Evolutionary conservation across 2,888 invertebrate species (phyloP), one percentile per base, ranked within the genome.

Genomic region (Kuschelorhynchus macadamiae): DNA sequence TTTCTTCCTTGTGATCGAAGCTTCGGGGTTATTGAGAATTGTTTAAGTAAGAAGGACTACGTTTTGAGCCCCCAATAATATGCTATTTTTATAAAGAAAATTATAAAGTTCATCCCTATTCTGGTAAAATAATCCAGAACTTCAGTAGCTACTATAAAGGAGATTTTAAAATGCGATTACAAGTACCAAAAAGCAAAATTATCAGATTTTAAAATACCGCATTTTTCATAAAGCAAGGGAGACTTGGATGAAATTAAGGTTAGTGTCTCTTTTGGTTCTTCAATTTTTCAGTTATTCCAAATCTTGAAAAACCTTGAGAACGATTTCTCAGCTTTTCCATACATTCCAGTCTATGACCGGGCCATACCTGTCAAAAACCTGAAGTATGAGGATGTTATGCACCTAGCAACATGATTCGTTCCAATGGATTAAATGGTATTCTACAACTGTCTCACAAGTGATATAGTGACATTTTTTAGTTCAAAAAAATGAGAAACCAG

Each of bases 1-100:
- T 70, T 70, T 30, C 57, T 67, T 9, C 59, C 67, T 7, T 70
- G 64, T 21, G 63, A 59, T 39, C 52, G 67, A 0, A 52, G 57
- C 17, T 64, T 64, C 30, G 64, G 57, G 14, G 64, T 64, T 5
- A 49, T 64, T 20, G 47, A 64, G 44, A 64, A 64, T n/a, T 41
- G 36, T 60, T 21, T 49, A 30, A 52, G 57, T 30, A 52, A 53
- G 41, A 52, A 59, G 21, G 49, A 57, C 21, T 56, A 64, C 30
- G 55, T 64, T 18, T 57, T 56, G 16, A 25, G 12, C n/a, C 25
- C 49, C 2, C 39, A 21, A 36, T 39, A 57, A 32, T 65, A 56
- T 30, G 49, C 39, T 12, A 18, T 20, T 32, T 56, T 16, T 30
- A 44, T 44, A 16, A 32, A 42, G 18, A 7, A 53, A 32, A 16